Evolutionary conservation across 2,888 invertebrate genomes (phyloP), one percentile per base, ranked within the genome.

Genomic region (Gnatocerus cornutus): DNA sequence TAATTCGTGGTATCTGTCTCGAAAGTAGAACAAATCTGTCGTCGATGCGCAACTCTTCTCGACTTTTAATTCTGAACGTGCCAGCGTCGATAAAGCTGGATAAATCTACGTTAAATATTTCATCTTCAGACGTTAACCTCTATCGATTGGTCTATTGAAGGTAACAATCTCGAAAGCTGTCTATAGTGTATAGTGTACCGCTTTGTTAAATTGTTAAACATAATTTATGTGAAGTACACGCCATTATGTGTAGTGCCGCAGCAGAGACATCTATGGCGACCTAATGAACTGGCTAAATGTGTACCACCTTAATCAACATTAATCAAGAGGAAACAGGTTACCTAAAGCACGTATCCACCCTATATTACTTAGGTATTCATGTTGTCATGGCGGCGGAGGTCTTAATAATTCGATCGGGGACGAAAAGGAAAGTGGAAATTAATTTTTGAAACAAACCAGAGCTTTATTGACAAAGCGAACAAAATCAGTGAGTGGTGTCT

Each of bases 211-310:
- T 74, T 73, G 74, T 69, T 74, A 73, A 71, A 74, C 72, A 68
- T 73, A 74, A 76, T 74, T 76, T 76, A 77, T 77, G 76, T 73
- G 73, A 62, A 59, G 71, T 50, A 68, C 66, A 61, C 64, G 71
- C 76, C 73, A 75, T 76, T 76, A 77, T 73, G 73, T 53, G 33
- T 46, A 33, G 66, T 67, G 71, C 70, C 65, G 64, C 59, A 62
- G 69, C 64, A 74, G 74, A 73, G 75, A 76, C 76, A 76, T 78
- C 74, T 68, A 75, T 71, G 73, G 74, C 67, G 46, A 74, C 73
- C 73, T 78, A 79, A 77, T 79, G 77, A 79, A 79, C 78, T 74
- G 75, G 71, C 73, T 71, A 74, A 74, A 75, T 75, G 76, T 75
- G 68, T 69, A 69, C 71, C 52, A 61, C 65, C 71, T 73, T 73